A percentile compares a stretch with the other conserved stretches of the same genome.
phyloP scores from a whole-genome alignment of 2,888 invertebrate genomes.

The Celastrina argiolus region DNA sequence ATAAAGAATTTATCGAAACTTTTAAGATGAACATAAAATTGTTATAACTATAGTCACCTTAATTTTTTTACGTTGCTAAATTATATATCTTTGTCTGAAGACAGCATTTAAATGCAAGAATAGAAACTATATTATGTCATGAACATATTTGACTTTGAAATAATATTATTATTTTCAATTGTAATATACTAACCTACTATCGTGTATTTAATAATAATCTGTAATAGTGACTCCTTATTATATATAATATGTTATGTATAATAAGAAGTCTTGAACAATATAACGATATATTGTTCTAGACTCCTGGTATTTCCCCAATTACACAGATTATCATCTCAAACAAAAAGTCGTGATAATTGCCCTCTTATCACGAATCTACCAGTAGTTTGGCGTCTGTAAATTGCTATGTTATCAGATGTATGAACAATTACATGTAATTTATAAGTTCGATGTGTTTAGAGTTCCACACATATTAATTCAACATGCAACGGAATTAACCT shows the following conservation, averaged over 20 bases:
- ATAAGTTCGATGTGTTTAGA: constrained; percentile 6
- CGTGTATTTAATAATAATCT: too few species aligned
- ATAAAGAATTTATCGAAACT: not conserved
- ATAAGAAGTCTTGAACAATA: too few species aligned
- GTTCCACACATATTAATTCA: not conserved
- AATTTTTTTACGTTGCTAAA: too few species aligned
- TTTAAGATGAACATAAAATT: not conserved
- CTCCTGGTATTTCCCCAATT: constrained; percentile 11
- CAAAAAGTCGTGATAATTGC: constrained; percentile 15
- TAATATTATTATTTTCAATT: too few species aligned
- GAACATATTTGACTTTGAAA: too few species aligned
- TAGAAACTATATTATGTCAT: too few species aligned
- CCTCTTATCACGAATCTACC: not conserved
- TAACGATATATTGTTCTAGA: not conserved
- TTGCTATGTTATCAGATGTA: constrained; percentile 1
- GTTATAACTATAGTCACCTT: too few species aligned
- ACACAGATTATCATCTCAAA: not conserved
- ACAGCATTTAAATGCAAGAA: too few species aligned
- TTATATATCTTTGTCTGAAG: too few species aligned
- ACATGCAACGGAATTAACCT: constrained; percentile 1
- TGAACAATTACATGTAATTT: constrained; percentile 5
- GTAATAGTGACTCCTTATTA: too few species aligned
- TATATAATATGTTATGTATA: not conserved
- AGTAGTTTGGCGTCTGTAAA: not conserved
- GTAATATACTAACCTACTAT: not conserved